Base-by-base conservation (phyloP, 2,888 invertebrate species). In the Podabrus alpinus region DNA sequence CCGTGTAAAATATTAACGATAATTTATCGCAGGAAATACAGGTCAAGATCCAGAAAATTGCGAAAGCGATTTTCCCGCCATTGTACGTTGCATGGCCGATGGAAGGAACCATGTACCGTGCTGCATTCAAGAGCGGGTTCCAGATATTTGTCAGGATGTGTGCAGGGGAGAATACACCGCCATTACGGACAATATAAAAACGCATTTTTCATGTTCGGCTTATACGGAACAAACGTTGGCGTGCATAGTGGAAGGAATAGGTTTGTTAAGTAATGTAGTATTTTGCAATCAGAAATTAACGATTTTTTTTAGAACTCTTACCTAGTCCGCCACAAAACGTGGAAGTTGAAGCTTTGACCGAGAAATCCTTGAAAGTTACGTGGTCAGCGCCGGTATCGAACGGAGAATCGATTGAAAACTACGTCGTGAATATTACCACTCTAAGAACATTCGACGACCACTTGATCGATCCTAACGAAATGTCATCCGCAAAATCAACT, bases 31-130 rank as follows among this genome's bases (percentile, higher is more conserved):
- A 84, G 94, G 94, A 15, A 91, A 90, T 66, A 94, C 95, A 0
- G 94, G 94, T 3, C 92, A 94, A 82, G 94, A 94, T 83, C 94
- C 95, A 0, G 94, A 94, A 85, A 90, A 92, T 16, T 96, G 95
- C 83, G 95, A 95, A 86, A 89, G 90, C 16, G 94, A 95, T 84
- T 94, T 96, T 84, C 94, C 94, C 0, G 89, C 91, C 72, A 95
- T 96, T 80, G 95, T 95, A 59, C 90, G 91, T 68, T 93, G 93
- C 83, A 93, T 93, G 93, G 91, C 92, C 79, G 95, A 95, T 86
- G 94, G 95, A 0, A 90, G 95, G 15, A 95, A 96, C 87, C 95
- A 95, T 88, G 93, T 94, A 24, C 95, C 95, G 0, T 95, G 95
- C 86, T 95, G 95, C 85, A 92, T 94, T 17, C 92, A 92, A 79